Percentiles rank a stretch among this genome's conserved stretches.
Evolutionary conservation across 2,797 vertebrate species (phyloP).

Genomic region (Cryptoblepharus egeriae): DNA sequence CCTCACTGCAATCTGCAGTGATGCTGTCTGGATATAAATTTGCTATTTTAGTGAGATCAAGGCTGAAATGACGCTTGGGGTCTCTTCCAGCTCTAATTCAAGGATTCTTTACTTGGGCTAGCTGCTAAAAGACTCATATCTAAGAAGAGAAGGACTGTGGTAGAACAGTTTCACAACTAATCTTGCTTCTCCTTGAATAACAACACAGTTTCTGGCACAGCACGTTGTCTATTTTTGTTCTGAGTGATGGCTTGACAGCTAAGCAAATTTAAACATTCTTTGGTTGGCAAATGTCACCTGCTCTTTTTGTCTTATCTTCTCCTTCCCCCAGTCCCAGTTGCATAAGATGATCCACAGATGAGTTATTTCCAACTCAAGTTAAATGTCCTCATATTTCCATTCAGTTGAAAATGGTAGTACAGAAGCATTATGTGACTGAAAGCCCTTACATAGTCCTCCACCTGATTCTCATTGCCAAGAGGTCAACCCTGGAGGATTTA

Average conservation of each 20-base stretch:
- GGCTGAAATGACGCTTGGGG: background rate
- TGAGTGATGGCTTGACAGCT: conserved; percentile 32
- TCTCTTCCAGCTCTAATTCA: background rate
- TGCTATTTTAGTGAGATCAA: background rate
- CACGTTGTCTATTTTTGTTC: conserved; percentile 16
- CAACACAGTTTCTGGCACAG: conserved; percentile 17
- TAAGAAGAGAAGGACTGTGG: background rate
- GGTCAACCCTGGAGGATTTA: background rate
- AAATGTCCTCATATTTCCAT: background rate
- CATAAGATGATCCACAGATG: conserved; percentile 12
- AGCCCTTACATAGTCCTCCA: background rate
- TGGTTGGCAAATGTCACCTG: conserved; percentile 28
- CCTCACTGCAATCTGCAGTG: background rate
- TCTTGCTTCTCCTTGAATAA: conserved; percentile 9
- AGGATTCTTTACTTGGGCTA: background rate
- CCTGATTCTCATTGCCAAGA: background rate
- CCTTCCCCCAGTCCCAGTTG: background rate
- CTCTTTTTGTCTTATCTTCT: background rate
- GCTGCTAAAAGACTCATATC: background rate
- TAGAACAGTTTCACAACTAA: background rate
- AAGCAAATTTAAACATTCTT: conserved; percentile 9
- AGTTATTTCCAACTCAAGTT: background rate
- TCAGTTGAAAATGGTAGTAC: background rate
- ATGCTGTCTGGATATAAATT: too few species aligned
- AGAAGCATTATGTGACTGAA: background rate